Conservation (phyloP, 2,797 vertebrate species). For the Nannoperca obscura region DNA sequence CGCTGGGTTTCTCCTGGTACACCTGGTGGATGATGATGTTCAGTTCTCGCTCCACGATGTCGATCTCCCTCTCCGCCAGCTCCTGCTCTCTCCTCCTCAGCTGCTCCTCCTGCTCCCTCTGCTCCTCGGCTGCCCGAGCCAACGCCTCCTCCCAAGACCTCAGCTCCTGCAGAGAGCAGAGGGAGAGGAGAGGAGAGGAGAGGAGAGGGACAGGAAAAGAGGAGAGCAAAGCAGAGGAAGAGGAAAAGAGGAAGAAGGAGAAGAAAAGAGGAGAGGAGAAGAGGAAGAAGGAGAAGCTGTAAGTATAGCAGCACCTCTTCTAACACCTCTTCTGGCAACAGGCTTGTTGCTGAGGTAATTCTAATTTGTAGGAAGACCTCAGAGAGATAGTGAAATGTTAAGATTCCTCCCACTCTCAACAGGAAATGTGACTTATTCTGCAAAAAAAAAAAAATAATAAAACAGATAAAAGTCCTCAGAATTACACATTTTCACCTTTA, state of each 20-base stretch:
- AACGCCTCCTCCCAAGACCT: constrained; percentile 93
- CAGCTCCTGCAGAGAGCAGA: constrained; percentile 85
- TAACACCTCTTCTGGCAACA: constrained; percentile 49
- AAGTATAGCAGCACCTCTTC: constrained; percentile 35
- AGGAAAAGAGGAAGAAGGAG: neutral
- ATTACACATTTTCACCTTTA: too few species aligned
- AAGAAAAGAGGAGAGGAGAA: too few species aligned
- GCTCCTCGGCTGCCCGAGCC: constrained; percentile 90
- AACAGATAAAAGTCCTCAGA: neutral
- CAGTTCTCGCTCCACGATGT: constrained; percentile 93
- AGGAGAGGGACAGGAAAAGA: neutral
- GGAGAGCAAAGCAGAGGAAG: too few species aligned
- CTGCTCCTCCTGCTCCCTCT: constrained; percentile 92
- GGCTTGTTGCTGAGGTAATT: constrained; percentile 47
- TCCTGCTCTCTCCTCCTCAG: constrained; percentile 92
- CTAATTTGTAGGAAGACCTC: constrained; percentile 53
- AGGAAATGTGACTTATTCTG: constrained; percentile 14
- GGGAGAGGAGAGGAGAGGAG: neutral
- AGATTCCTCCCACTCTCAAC: constrained; percentile 31
- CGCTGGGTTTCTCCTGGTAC: constrained; percentile 93
- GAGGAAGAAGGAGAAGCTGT: neutral
- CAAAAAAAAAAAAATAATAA: neutral
- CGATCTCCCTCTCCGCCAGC: constrained; percentile 92
- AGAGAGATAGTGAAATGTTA: constrained; percentile 25
- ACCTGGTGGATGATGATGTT: constrained; percentile 95